Conservation (phyloP, 2,113 vertebrate species). For the Thryonomys swinderianus region DNA sequence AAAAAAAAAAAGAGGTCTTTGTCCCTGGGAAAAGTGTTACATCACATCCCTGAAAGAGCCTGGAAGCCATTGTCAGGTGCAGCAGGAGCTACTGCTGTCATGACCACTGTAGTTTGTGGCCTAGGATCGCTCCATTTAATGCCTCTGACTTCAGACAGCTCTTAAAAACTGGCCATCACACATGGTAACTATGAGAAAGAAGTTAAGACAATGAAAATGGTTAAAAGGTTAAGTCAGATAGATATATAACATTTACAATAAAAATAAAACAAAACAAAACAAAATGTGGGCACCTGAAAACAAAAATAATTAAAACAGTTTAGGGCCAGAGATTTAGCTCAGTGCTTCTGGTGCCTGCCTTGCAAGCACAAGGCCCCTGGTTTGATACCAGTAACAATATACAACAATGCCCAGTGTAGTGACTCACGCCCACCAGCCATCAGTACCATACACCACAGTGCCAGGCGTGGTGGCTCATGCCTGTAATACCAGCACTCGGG, state of each 20-base stretch:
- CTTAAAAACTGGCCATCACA: neutral
- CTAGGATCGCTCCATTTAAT: neutral
- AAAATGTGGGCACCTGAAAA: neutral
- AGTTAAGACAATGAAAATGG: neutral
- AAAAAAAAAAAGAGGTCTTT: too few relatives aligned
- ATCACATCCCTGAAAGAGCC: neutral
- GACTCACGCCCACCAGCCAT: too few relatives aligned
- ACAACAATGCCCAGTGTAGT: too few relatives aligned
- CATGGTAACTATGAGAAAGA: neutral
- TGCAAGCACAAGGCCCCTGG: too few relatives aligned
- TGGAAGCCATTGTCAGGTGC: too few relatives aligned
- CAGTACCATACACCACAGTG: too few relatives aligned
- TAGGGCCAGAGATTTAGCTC: too few relatives aligned
- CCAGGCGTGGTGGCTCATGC: too few relatives aligned
- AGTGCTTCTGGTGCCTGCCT: too few relatives aligned
- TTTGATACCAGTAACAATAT: too few relatives aligned
- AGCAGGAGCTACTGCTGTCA: neutral
- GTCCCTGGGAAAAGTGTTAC: neutral
- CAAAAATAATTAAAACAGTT: neutral
- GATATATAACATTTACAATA: neutral
- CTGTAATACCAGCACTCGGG: too few relatives aligned
- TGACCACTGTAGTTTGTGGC: rapidly evolving
- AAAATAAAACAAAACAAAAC: neutral
- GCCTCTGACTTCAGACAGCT: neutral
- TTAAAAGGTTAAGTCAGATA: neutral